Evolutionary conservation across 1,140 invertebrate genomes (phyloP).

Genomic region (Sarcophaga bullata): DNA sequence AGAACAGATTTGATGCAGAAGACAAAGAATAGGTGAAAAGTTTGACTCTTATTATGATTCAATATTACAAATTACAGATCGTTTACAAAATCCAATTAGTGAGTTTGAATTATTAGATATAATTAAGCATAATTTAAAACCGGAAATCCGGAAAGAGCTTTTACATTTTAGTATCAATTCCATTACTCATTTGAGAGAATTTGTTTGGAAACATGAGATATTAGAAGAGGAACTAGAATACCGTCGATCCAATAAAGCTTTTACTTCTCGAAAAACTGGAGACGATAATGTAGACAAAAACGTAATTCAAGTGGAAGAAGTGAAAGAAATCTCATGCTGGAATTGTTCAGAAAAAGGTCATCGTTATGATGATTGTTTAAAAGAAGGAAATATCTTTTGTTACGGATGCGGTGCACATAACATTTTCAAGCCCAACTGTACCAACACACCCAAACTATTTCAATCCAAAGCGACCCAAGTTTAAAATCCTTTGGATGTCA

Average conservation of each 20-base stretch:
- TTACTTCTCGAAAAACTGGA: not conserved
- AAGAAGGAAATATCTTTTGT: not conserved
- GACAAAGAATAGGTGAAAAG: not conserved
- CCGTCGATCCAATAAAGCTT: not conserved
- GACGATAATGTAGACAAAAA: not conserved
- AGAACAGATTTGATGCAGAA: not conserved
- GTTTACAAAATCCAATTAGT: not conserved
- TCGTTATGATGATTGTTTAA: not conserved
- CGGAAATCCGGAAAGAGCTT: not conserved
- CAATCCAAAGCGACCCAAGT: not conserved
- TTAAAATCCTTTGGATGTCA: not conserved
- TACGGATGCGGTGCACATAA: conserved; percentile 6
- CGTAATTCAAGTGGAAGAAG: not conserved
- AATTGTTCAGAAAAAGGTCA: not conserved
- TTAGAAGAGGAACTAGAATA: not conserved
- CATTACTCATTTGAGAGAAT: not conserved
- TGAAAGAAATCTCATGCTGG: not conserved
- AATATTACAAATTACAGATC: not conserved
- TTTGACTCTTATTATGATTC: conserved; percentile 8
- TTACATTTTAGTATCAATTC: not conserved
- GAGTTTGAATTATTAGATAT: not conserved
- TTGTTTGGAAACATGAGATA: not conserved
- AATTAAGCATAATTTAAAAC: not conserved
- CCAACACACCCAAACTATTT: not conserved
- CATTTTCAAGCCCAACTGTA: not conserved